Base-by-base conservation (phyloP, 2,888 invertebrate species). In the Tryphoninae sp. region DNA sequence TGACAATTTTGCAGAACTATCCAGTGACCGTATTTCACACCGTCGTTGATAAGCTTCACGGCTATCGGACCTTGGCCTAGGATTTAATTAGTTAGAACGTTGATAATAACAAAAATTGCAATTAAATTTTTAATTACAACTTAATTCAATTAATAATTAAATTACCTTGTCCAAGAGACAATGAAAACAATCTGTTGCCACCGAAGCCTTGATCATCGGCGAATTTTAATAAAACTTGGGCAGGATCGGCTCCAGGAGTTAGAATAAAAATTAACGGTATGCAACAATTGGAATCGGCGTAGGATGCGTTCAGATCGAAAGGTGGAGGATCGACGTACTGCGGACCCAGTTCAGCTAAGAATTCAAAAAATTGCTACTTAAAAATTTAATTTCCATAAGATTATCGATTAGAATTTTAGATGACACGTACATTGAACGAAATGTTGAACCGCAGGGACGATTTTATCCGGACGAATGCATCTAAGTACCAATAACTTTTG, bases 1-100 rank as follows among this genome's bases (percentile, higher is more conserved):
- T 99, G 98, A 89, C 98, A 99, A 92, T 99, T 99, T 93, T 98
- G 98, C 73, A 99, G 92, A 19, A 98, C 95, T 0, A 98, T 97
- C 99, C 99, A 99, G 64, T 96, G 95, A 0, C 98, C 98, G 84
- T 95, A 94, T 86, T 95, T 95, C 0, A 96, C 94, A 0, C 97
- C 98, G 84, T 96, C 96, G 67, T 96, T 96, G 74, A 98, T 97
- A 92, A 98, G 93, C 89, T 95, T 95, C 23, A 97, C 95, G 0
- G 98, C 98, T 86, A 97, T 96, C 0, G 96, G 96, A 1, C 98
- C 98, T 93, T 98, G 98, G 0, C 98, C 91, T 91, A 22, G 33
- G 6, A 33, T 33, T 6, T 6, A 33, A 33, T 33, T 1, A 33
- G 7, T 33, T 33, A 33, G 7, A 33, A 33, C 0, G 4, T 6